These are phyloP conservation scores for Micronisus gabar DNA, from an alignment of 2,113 vertebrate species.

Conservation along the genomic window DNA sequence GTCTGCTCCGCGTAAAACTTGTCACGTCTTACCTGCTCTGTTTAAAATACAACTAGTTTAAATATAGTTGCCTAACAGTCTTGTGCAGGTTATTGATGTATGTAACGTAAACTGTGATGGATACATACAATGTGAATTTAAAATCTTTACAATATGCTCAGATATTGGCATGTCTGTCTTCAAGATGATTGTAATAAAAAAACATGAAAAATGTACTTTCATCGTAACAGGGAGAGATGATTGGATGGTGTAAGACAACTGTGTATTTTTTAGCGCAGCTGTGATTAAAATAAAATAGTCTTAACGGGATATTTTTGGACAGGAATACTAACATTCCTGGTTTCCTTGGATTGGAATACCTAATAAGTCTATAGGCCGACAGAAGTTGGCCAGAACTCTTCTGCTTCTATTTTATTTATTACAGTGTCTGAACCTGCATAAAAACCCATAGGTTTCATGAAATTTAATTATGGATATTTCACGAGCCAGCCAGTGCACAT, in stretches of 20 bases:
- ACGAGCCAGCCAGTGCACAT: background rate
- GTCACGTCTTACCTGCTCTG: background rate
- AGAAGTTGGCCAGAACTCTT: conserved; percentile 33
- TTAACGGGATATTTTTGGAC: conserved; percentile 26
- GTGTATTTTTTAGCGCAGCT: background rate
- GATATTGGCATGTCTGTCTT: conserved; percentile 37
- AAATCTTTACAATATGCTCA: conserved; percentile 32
- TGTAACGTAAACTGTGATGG: conserved; percentile 12
- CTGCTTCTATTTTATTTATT: conserved; percentile 28
- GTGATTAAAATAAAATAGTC: conserved; percentile 40
- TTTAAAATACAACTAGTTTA: background rate
- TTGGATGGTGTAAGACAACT: background rate
- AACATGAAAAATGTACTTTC: conserved; percentile 5
- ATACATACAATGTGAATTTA: background rate
- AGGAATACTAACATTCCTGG: conserved; percentile 20
- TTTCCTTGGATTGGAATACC: background rate
- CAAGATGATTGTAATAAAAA: conserved; percentile 55
- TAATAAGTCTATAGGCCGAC: background rate
- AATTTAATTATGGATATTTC: conserved; percentile 20
- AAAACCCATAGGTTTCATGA: background rate
- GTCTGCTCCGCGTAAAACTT: conserved; percentile 9
- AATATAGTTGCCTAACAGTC: background rate
- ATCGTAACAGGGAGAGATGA: background rate
- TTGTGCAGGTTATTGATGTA: background rate
- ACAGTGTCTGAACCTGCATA: conserved; percentile 42